Conservation (phyloP, 2,797 vertebrate species). For the Monodelphis domestica region DNA sequence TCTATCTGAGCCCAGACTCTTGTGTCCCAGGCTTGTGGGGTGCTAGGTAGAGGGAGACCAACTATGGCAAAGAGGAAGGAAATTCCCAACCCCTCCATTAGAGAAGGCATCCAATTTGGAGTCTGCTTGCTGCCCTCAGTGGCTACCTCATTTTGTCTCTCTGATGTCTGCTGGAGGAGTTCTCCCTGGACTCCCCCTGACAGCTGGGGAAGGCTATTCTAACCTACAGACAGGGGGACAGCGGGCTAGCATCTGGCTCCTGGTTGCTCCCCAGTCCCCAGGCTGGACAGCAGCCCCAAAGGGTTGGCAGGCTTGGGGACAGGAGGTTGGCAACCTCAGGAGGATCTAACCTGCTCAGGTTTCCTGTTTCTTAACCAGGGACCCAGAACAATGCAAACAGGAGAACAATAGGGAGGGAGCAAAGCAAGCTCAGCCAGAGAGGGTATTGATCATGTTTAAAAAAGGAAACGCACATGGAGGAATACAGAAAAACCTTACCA, state of each 20-base stretch:
- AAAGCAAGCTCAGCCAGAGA: constrained; percentile 10
- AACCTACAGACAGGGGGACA: background rate
- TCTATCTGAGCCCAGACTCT: background rate
- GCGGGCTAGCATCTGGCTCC: background rate
- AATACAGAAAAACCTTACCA: constrained; percentile 50
- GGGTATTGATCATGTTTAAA: constrained; percentile 65
- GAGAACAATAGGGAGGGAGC: constrained; percentile 18
- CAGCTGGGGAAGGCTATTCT: background rate
- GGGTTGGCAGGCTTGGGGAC: background rate
- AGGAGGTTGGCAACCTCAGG: background rate
- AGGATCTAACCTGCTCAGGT: constrained; percentile 33
- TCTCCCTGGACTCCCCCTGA: background rate
- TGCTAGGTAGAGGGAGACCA: no score
- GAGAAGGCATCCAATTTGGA: background rate
- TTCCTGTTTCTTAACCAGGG: constrained; percentile 68
- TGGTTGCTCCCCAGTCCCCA: background rate
- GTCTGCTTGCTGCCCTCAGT: background rate
- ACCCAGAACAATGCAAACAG: constrained; percentile 47
- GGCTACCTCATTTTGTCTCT: background rate
- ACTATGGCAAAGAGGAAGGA: background rate
- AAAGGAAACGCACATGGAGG: constrained; percentile 56
- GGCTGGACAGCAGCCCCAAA: constrained; percentile 19
- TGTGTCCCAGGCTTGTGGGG: background rate
- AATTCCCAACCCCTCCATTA: background rate
- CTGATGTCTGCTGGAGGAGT: background rate